Evolutionary conservation across 2,888 invertebrate genomes (phyloP).

Genomic region (Drosophila nr. fundita): DNA sequence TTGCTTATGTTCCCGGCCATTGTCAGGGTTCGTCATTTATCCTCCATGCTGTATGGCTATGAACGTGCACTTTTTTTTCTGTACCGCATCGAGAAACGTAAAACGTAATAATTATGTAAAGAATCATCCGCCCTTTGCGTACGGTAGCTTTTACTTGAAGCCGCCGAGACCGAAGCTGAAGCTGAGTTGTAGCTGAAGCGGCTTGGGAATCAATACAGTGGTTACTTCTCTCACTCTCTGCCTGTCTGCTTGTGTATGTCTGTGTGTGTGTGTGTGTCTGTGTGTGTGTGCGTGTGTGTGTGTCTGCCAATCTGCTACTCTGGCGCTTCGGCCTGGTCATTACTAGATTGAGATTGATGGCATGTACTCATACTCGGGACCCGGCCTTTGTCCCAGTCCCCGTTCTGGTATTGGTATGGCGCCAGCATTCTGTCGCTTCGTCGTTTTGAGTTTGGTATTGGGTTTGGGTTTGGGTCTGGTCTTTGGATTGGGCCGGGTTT

Average conservation of each 20-base stretch:
- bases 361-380: conserved; percentile 52
- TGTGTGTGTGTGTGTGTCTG: conserved; percentile 36
- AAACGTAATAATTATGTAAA: conserved; percentile 76
- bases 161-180: conserved; percentile 40
- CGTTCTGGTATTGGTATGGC: conserved; percentile 41
- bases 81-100: conserved; percentile 42
- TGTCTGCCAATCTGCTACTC: conserved; percentile 63
- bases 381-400: conserved; percentile 17
- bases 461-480: conserved; percentile 1
- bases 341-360: conserved; percentile 78
- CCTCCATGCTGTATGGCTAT: conserved; percentile 55
- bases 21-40: conserved; percentile 57
- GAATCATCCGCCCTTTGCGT: conserved; percentile 60
- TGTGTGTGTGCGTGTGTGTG: conserved; percentile 19
- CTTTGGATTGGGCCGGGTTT: conserved; percentile 34
- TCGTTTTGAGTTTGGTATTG: conserved; percentile 18
- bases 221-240: conserved; percentile 10
- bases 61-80: conserved; percentile 69
- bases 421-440: conserved; percentile 57
- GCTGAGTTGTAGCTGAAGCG: conserved; percentile 19
- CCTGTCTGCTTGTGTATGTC: conserved; percentile 18
- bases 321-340: conserved; percentile 72
- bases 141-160: conserved; percentile 64
- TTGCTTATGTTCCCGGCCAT: conserved; percentile 1
- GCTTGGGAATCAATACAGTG: conserved; percentile 60